Percentiles rank a stretch among this genome's conserved stretches.
phyloP scores from a whole-genome alignment of 1,140 invertebrate genomes.

The Micrasema minimum region DNA sequence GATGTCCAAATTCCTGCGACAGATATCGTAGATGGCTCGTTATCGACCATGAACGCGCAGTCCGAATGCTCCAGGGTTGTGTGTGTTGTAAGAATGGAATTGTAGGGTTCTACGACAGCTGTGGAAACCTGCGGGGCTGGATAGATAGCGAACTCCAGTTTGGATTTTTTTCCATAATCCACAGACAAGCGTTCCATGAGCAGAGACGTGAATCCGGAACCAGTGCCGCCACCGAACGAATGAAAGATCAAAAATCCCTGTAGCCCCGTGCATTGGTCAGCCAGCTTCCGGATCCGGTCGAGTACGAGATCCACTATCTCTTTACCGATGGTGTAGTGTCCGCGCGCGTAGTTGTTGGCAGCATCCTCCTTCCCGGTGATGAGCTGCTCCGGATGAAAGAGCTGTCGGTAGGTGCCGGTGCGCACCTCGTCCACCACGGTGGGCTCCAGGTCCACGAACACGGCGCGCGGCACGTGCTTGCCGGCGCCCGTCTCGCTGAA shows the following conservation, averaged over 20 bases:
- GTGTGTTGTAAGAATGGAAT: constrained; percentile 84
- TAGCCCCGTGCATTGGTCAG: constrained; percentile 87
- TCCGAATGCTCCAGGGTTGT: constrained; percentile 88
- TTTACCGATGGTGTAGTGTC: constrained; percentile 93
- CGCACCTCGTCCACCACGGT: constrained; percentile 86
- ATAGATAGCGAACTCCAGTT: constrained; percentile 90
- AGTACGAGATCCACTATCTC: constrained; percentile 85
- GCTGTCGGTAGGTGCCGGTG: constrained; percentile 83
- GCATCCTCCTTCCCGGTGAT: constrained; percentile 90
- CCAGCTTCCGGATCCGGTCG: constrained; percentile 81
- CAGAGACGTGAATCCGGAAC: constrained; percentile 87
- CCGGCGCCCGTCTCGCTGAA: constrained; percentile 90
- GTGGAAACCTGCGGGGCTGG: constrained; percentile 91
- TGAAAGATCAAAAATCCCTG: constrained; percentile 93
- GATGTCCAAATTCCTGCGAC: constrained; percentile 87
- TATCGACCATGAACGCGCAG: constrained; percentile 89
- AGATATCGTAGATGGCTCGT: constrained; percentile 94
- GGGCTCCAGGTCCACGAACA: constrained; percentile 89
- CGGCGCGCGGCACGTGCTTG: constrained; percentile 86
- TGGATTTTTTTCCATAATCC: constrained; percentile 90
- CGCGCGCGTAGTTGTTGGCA: constrained; percentile 89
- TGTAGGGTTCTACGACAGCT: constrained; percentile 92
- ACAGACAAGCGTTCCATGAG: constrained; percentile 90
- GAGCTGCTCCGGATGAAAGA: constrained; percentile 88
- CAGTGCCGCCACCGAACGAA: constrained; percentile 89